These are phyloP conservation scores for Diaphora mendica DNA, from an alignment of 2,888 invertebrate genomes.

Conservation along the genomic window DNA sequence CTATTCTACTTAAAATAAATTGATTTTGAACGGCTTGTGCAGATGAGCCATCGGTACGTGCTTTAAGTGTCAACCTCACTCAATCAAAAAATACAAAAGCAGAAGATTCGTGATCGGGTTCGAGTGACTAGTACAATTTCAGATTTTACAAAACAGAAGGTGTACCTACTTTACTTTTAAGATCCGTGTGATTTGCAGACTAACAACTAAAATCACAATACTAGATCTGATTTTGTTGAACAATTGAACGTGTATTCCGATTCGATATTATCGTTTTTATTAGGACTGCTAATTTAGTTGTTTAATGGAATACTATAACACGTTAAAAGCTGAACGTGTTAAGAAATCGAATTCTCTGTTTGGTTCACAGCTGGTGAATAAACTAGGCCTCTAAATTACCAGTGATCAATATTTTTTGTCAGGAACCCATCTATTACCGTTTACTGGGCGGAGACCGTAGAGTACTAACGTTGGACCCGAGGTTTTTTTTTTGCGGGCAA, in stretches of 20 bases:
- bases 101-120: no score
- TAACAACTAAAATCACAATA: no score
- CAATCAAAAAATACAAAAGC: no score
- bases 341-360: background rate
- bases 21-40: background rate
- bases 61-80: no score
- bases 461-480: conserved; percentile 13
- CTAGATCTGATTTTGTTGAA: no score
- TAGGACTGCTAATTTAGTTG: background rate
- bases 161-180: no score
- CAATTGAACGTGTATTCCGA: no score
- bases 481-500: conserved; percentile 6
- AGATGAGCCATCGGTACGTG: background rate
- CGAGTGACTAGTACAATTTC: no score
- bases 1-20: background rate
- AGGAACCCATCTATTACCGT: conserved; percentile 19
- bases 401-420: conserved; percentile 9
- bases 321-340: background rate
- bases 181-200: no score
- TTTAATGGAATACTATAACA: background rate
- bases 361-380: background rate
- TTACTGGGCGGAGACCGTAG: conserved; percentile 21
- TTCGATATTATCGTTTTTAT: background rate
- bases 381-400: conserved; percentile 14
- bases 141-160: no score